These are phyloP conservation scores for Capitulum mitella DNA, from an alignment of 2,888 invertebrate species.

Conservation along the genomic window DNA sequence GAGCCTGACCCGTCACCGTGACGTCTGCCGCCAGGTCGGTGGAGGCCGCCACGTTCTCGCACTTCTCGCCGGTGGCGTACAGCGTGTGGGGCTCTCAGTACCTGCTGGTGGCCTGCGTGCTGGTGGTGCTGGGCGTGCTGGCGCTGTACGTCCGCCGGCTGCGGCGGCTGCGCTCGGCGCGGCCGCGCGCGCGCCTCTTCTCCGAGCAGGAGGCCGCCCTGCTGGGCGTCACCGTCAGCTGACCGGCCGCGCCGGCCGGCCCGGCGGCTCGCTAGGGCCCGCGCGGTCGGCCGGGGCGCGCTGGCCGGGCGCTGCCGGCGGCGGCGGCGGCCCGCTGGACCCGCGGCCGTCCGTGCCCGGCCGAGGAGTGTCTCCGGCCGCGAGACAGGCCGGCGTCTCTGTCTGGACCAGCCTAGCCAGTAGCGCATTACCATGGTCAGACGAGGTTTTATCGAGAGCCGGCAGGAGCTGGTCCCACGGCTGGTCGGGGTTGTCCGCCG, in stretches of 20 bases:
- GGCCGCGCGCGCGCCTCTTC: slow-evolving; percentile 33
- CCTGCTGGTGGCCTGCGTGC: slow-evolving; percentile 20
- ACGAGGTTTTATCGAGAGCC: too few species aligned
- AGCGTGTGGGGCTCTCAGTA: background rate
- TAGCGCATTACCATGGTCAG: too few species aligned
- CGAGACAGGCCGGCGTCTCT: too few species aligned
- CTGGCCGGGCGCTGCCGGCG: background rate
- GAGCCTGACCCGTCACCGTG: background rate
- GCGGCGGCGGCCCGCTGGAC: background rate
- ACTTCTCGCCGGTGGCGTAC: background rate
- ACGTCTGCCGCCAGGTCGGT: background rate
- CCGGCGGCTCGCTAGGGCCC: too few species aligned
- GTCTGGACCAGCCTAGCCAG: too few species aligned
- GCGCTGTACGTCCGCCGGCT: slow-evolving; percentile 27
- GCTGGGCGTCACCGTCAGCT: slow-evolving; percentile 36
- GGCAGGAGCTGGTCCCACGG: too few species aligned
- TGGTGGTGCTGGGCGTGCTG: slow-evolving; percentile 35
- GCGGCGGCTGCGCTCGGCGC: slow-evolving; percentile 20
- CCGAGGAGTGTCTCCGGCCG: too few species aligned
- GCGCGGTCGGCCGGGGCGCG: slow-evolving; percentile 33
- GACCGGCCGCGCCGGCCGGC: slow-evolving; percentile 27
- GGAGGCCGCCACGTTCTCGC: slow-evolving; percentile 19
- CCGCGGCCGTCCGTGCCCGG: too few species aligned
- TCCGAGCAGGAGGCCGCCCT: slow-evolving; percentile 45
- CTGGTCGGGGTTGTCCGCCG: too few species aligned